phyloP scores from a whole-genome alignment of 2,888 invertebrate species.

The Phengaris arion region DNA sequence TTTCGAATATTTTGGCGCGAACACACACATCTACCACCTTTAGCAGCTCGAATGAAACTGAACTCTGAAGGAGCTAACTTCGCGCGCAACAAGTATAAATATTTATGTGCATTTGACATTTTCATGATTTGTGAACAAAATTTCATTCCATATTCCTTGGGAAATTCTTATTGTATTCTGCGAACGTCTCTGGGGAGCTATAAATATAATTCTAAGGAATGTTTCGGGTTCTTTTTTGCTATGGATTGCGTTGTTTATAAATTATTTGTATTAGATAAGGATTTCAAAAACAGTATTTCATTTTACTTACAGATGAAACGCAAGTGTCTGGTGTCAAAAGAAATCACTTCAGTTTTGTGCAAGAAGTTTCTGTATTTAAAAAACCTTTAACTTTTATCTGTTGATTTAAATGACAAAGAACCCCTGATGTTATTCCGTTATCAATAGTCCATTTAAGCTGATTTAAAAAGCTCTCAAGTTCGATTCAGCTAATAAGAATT shows the following conservation, averaged over 20 bases:
- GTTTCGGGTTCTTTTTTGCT: not conserved
- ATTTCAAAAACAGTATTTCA: too few relatives aligned
- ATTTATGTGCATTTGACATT: constrained; percentile 38
- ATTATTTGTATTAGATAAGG: too few relatives aligned
- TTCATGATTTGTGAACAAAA: constrained; percentile 33
- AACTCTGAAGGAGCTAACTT: constrained; percentile 1
- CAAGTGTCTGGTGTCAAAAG: too few relatives aligned
- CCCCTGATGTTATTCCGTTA: too few relatives aligned
- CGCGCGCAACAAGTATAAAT: constrained; percentile 57
- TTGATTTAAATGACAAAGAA: too few relatives aligned
- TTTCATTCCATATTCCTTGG: constrained; percentile 7
- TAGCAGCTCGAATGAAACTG: not conserved
- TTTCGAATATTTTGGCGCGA: constrained; percentile 9
- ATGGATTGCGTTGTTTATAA: not conserved
- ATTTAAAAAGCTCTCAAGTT: too few relatives aligned
- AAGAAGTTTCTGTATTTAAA: too few relatives aligned
- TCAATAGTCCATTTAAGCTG: too few relatives aligned
- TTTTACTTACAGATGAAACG: too few relatives aligned
- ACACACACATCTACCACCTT: not conserved
- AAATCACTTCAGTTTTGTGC: too few relatives aligned
- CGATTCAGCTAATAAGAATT: too few relatives aligned
- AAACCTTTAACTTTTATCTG: too few relatives aligned
- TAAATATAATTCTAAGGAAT: constrained; percentile 2
- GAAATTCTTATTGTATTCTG: constrained; percentile 1
- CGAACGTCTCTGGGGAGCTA: not conserved